A percentile compares a stretch with the other conserved stretches of the same genome.
Evolutionary conservation across 1,140 invertebrate species (phyloP).

Genomic region (Drosophila lacteicornis): DNA sequence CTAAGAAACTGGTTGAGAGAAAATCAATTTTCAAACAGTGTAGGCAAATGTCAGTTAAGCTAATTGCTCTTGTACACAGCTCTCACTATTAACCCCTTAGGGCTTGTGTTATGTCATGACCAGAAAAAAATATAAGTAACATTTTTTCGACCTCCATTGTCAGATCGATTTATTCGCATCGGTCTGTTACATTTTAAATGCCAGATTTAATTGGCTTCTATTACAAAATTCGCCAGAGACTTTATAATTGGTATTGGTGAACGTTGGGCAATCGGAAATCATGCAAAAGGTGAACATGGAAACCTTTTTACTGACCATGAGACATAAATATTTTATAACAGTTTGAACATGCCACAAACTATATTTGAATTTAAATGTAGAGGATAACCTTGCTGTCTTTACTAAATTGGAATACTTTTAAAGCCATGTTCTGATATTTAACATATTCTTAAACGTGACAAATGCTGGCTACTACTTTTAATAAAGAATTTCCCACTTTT

Average conservation of each 20-base stretch:
- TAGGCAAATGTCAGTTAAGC: constrained; percentile 34
- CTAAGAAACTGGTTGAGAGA: constrained; percentile 14
- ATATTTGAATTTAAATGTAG: not conserved
- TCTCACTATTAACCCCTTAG: constrained; percentile 35
- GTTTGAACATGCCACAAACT: constrained; percentile 1
- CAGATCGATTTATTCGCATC: constrained; percentile 5
- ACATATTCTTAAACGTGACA: not conserved
- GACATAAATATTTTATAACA: constrained; percentile 6
- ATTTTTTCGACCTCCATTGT: constrained; percentile 7
- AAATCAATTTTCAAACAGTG: constrained; percentile 38
- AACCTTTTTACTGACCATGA: not conserved
- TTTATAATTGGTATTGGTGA: constrained; percentile 9
- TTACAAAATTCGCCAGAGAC: constrained; percentile 13
- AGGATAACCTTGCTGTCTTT: not conserved
- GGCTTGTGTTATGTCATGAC: not conserved
- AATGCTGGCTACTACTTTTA: too few species aligned
- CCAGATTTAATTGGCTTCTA: constrained; percentile 20
- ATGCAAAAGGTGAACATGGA: constrained; percentile 10
- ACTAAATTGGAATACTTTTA: not conserved
- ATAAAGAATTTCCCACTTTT: too few species aligned
- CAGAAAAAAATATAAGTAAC: not conserved
- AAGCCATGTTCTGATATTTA: not conserved
- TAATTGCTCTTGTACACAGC: constrained; percentile 31
- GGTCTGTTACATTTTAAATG: constrained; percentile 10
- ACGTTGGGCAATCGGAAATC: constrained; percentile 6